Evolutionary conservation across 35 echinoderm and acorn worm genomes (phyloP), one percentile per base, ranked within the genome.

Genomic region (Ophiothrix spiculata): DNA sequence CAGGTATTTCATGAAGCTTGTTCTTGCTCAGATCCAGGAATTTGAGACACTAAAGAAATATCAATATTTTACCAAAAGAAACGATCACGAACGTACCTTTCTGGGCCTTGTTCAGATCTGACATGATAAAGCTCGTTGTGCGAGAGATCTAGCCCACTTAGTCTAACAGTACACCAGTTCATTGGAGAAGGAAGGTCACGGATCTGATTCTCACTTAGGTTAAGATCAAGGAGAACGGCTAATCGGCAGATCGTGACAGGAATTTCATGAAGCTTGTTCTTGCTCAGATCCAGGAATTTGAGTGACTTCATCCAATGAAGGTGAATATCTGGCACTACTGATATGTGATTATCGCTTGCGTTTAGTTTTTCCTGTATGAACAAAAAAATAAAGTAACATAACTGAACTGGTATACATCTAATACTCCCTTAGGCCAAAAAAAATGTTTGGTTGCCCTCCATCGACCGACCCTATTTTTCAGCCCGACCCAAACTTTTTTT

Each of bases 151-250:
- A n/a, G n/a, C n/a, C n/a, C n/a, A n/a, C n/a, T 83, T 83, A 91
- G 1, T 37, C 73, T 36, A 40, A 25, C 33, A 60, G 75, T 1
- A 34, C 25, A 1, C n/a, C n/a, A n/a, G n/a, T n/a, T n/a, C n/a
- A n/a, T n/a, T n/a, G n/a, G n/a, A n/a, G n/a, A n/a, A n/a, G 89
- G 89, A 13, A 91, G 49, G 21, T 75, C 39, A 35, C 34, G 75
- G n/a, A 91, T 85, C 11, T 33, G 39, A 74, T 91, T 91, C 31
- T 41, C 45, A 25, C 82, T 73, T 16, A 91, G 83, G n/a, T 91
- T 84, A 0, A 91, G 77, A 16, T 60, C 49, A 13, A 56, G 39
- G 0, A 91, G 89, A 42, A 41, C 83, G 12, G 75, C 81, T 46
- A 91, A 77, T 37, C 75, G 82, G 75, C 82, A 86, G 33, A 91